These are phyloP conservation scores for Athalia cordata DNA, from an alignment of 2,888 invertebrate genomes.

Conservation along the genomic window DNA sequence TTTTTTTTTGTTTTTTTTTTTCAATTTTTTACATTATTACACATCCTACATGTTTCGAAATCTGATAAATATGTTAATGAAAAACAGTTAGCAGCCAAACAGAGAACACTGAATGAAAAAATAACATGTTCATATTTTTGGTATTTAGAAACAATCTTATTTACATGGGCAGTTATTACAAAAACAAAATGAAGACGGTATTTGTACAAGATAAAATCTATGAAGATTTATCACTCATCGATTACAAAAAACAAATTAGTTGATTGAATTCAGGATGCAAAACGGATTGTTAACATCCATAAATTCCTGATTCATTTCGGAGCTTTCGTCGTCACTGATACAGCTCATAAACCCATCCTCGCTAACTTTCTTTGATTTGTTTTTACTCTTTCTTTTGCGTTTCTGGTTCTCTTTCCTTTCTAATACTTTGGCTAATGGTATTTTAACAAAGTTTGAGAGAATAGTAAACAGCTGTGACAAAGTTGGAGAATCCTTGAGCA, in stretches of 20 bases:
- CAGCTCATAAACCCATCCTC: constrained; percentile 49
- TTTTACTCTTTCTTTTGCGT: constrained; percentile 55
- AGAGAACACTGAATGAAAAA: too few relatives aligned
- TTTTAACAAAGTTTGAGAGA: constrained; percentile 56
- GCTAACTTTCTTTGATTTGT: constrained; percentile 58
- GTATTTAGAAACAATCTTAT: too few relatives aligned
- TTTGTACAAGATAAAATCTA: constrained; percentile 7
- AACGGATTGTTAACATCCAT: constrained; percentile 56
- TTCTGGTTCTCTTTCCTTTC: constrained; percentile 46
- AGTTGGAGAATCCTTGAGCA: constrained; percentile 67
- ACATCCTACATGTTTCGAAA: neutral
- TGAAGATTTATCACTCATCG: neutral
- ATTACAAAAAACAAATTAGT: constrained; percentile 48
- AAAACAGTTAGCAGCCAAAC: too few relatives aligned
- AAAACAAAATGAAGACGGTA: neutral
- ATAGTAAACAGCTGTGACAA: constrained; percentile 63
- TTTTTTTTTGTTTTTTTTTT: too few relatives aligned
- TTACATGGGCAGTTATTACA: too few relatives aligned
- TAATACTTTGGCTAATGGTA: constrained; percentile 50
- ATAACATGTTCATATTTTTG: too few relatives aligned
- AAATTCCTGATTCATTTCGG: constrained; percentile 47
- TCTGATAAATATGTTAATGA: neutral
- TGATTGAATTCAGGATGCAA: constrained; percentile 48
- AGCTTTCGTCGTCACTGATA: constrained; percentile 26
- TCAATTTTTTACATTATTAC: neutral